Base-by-base conservation (phyloP, 2,797 vertebrate genomes). In the Kryptolebias ocellatus region DNA sequence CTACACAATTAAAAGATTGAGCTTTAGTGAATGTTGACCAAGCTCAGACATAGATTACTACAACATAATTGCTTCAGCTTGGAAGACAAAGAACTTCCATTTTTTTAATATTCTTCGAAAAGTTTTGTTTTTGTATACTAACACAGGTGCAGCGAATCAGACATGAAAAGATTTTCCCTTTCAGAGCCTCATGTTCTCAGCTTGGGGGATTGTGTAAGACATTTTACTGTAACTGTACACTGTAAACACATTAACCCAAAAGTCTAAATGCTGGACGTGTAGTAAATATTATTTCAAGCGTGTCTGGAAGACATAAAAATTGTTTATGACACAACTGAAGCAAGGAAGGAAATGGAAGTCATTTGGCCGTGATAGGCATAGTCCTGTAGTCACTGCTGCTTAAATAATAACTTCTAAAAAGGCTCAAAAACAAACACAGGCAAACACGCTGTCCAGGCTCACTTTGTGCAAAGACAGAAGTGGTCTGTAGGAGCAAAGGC, bases 211-310 rank as follows among this genome's bases (percentile, higher is more conserved):
- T 76, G 61, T 70, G 49, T 20, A 56, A 59, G 68, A 60, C 44
- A 64, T 73, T 45, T 67, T 8, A 28, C 69, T 67, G 74, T 51
- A 64, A 79, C 68, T 17, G 47, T 18, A 18, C 29, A 59, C 66
- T 56, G 51, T 70, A 64, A 78, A 80, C 58, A 70, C 55, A 17
- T 60, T 12, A 54, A 60, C 42, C 64, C 60, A n/a, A 64, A 63
- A 29, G 64, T 78, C 37, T 68, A 58, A 75, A 63, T 56, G 67
- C 65, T 68, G 54, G 9, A 42, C 11, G 57, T 46, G 63, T 53
- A 45, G 31, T 77, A 77, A 81, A 74, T 74, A 67, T 64, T 74
- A 47, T 78, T 31, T 28, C 49, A 80, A 55, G 60, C 61, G 57
- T 68, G 58, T 37, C 56, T 67, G 50, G 45, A 64, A 54, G 60